Percentiles rank a stretch among this genome's conserved stretches.
These are phyloP conservation scores for Cosmorhoe ocellata DNA, from an alignment of 2,888 invertebrate species.

Conservation along the genomic window DNA sequence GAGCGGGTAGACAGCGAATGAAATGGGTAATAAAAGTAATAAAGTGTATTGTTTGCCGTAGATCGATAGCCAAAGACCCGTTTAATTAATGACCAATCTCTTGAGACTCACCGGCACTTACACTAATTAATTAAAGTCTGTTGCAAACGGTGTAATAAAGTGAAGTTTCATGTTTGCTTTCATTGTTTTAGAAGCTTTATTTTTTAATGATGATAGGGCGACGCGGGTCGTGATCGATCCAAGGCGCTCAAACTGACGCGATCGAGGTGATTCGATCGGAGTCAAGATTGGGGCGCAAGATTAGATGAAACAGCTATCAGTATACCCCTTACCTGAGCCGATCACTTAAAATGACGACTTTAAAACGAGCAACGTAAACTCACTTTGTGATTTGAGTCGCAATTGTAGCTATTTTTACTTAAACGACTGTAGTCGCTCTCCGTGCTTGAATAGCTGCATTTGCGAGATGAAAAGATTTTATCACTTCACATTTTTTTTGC, in stretches of 20 bases:
- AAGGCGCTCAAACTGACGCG: conserved; percentile 41
- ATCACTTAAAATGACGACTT: conserved; percentile 43
- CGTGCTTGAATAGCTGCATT: conserved; percentile 38
- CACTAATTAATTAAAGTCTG: conserved; percentile 75
- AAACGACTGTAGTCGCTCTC: conserved; percentile 38
- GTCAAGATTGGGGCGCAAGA: conserved; percentile 56
- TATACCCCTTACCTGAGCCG: conserved; percentile 50
- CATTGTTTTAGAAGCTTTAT: conserved; percentile 53
- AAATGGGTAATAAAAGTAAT: conserved; percentile 73
- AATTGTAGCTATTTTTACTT: conserved; percentile 50
- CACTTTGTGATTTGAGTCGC: conserved; percentile 48
- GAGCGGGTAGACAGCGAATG: conserved; percentile 55
- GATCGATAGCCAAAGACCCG: conserved; percentile 75
- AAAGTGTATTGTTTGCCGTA: conserved; percentile 73
- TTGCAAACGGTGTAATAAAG: conserved; percentile 64
- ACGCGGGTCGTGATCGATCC: conserved; percentile 25
- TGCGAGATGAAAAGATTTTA: conserved; percentile 39
- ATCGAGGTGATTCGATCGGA: conserved; percentile 60
- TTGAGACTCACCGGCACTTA: conserved; percentile 77
- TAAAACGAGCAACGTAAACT: conserved; percentile 39
- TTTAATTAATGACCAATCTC: conserved; percentile 79
- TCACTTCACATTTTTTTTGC: conserved; percentile 36
- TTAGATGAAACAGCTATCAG: conserved; percentile 56
- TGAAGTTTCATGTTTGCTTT: conserved; percentile 56
- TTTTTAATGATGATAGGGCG: conserved; percentile 38